phyloP scores from a whole-genome alignment of 2,888 invertebrate genomes.

The Clepsis dumicolana region DNA sequence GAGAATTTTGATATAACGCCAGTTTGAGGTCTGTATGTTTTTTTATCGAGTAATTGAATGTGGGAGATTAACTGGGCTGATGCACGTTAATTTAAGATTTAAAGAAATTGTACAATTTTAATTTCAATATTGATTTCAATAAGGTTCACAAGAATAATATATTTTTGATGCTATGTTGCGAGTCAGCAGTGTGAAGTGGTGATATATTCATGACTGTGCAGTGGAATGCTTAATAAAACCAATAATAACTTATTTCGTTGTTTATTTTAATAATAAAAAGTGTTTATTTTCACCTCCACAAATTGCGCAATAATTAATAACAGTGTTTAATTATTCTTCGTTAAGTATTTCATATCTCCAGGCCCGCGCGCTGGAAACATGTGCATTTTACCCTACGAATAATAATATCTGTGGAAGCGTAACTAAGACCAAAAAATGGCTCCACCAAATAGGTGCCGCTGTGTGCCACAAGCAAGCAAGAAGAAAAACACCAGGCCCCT shows the following conservation, averaged over 20 bases:
- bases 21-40: not conserved
- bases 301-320: no score
- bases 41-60: not conserved
- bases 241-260: not conserved
- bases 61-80: conserved; percentile 10
- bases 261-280: no score
- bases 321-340: no score
- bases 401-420: no score
- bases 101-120: conserved; percentile 15
- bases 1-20: not conserved
- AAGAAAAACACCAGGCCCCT: no score
- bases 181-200: conserved; percentile 6
- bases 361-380: no score
- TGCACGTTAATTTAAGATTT: conserved; percentile 2
- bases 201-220: conserved; percentile 24
- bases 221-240: conserved; percentile 40
- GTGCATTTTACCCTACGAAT: no score
- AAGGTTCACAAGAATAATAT: conserved; percentile 20
- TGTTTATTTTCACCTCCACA: no score
- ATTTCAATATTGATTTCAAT: conserved; percentile 12
- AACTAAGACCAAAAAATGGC: no score
- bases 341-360: no score
- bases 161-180: conserved; percentile 28
- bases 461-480: no score
- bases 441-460: no score